These are phyloP conservation scores for Polyergus mexicanus DNA, from an alignment of 1,140 invertebrate species.

Conservation along the genomic window DNA sequence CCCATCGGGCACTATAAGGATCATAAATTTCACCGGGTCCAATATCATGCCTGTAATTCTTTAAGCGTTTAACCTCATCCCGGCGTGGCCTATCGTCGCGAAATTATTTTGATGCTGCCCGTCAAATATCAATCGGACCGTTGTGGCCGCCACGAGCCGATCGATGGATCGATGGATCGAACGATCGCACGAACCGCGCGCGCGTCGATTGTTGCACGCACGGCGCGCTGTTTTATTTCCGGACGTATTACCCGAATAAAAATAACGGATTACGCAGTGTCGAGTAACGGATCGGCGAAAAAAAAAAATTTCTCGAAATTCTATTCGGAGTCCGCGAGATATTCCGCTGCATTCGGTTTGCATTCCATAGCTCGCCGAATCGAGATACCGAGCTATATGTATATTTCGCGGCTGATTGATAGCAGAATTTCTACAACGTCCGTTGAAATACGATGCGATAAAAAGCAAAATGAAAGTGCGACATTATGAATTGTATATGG, in stretches of 20 bases:
- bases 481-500: conserved; percentile 40
- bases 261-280: conserved; percentile 60
- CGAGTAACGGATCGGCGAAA: conserved; percentile 35
- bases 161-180: background rate
- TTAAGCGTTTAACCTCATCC: conserved; percentile 82
- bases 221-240: conserved; percentile 46
- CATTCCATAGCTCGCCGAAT: conserved; percentile 48
- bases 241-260: conserved; percentile 50
- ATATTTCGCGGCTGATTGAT: conserved; percentile 58
- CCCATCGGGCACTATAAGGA: conserved; percentile 79
- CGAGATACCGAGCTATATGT: conserved; percentile 40
- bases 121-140: conserved; percentile 80
- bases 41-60: conserved; percentile 84
- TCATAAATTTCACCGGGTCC: conserved; percentile 83
- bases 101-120: conserved; percentile 80
- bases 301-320: conserved; percentile 55
- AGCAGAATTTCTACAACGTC: conserved; percentile 52
- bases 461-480: conserved; percentile 54
- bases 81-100: conserved; percentile 76
- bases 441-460: conserved; percentile 48
- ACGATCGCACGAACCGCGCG: conserved; percentile 10
- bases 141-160: conserved; percentile 59
- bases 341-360: conserved; percentile 45
- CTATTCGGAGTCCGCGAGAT: conserved; percentile 46
- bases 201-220: conserved; percentile 35